These are phyloP conservation scores for Zaprionus tsacasi DNA, from an alignment of 1,140 invertebrate genomes.

Conservation along the genomic window DNA sequence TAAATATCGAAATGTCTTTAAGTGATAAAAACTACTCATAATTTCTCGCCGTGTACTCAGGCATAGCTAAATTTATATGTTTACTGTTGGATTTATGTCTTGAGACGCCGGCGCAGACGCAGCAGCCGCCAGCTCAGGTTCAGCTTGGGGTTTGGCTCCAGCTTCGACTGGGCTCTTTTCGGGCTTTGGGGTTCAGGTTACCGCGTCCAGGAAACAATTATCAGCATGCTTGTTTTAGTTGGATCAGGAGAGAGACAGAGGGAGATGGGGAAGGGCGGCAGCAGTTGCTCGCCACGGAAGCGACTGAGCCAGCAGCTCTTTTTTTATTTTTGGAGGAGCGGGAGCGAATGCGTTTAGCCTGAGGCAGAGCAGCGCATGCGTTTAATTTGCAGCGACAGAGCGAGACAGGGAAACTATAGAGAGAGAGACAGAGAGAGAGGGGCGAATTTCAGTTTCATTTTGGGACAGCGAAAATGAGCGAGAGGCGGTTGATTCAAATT, in stretches of 20 bases:
- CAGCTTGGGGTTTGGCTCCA: slow-evolving; percentile 37
- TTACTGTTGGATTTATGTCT: slow-evolving; percentile 77
- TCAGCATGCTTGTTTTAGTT: slow-evolving; percentile 71
- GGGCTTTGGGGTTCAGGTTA: slow-evolving; percentile 55
- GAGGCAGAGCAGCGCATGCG: slow-evolving; percentile 65
- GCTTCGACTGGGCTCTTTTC: slow-evolving; percentile 1
- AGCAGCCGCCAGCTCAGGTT: slow-evolving; percentile 57
- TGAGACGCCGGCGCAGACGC: slow-evolving; percentile 67
- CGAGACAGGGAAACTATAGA: neutral
- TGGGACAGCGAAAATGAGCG: slow-evolving; percentile 81
- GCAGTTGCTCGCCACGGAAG: slow-evolving; percentile 61
- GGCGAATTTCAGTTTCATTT: slow-evolving; percentile 73
- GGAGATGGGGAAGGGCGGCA: slow-evolving; percentile 8
- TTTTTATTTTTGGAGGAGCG: slow-evolving; percentile 8
- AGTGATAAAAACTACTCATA: too few relatives aligned
- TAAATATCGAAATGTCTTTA: neutral
- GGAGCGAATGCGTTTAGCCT: slow-evolving; percentile 55
- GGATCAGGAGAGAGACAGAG: neutral
- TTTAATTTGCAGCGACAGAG: slow-evolving; percentile 66
- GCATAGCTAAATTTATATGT: slow-evolving; percentile 78
- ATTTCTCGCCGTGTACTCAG: slow-evolving; percentile 52
- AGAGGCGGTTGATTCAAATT: slow-evolving; percentile 81
- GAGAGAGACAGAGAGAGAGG: neutral
- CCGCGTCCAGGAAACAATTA: slow-evolving; percentile 80
- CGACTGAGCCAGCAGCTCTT: slow-evolving; percentile 43